Base-by-base conservation (phyloP, 2,888 invertebrate genomes). In the Seira musarum region DNA sequence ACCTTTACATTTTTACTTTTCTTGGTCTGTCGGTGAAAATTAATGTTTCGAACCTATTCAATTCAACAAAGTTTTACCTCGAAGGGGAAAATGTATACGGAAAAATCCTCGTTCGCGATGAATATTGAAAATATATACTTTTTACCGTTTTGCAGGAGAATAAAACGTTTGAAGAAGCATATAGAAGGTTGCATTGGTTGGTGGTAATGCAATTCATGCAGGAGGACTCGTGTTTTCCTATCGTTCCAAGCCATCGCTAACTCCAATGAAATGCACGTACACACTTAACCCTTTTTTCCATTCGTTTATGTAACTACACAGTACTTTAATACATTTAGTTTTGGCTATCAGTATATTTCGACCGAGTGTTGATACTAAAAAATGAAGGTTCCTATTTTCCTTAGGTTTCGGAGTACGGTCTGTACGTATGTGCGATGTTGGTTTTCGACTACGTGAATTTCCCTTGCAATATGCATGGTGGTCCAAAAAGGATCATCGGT, bases 1-100 rank as follows among this genome's bases (percentile, higher is more conserved):
- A 66, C 65, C 57, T 49, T 35, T 15, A 5, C 5, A 5, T 57
- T 63, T 72, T 64, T 25, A 25, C 40, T 40, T 68, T 67, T 69
- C 35, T 69, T 76, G 61, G 63, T 64, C 61, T n/a, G n/a, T n/a
- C n/a, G n/a, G n/a, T n/a, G 30, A 64, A 76, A 76, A 76, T 76
- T 76, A 76, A 76, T 69, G 69, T 24, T 64, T n/a, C 49, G 67
- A 68, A 68, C 66, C 74, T 66, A 75, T 68, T 40, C 40, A 25
- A 66, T 74, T 57, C 40, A 40, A 40, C 40, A 40, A n/a, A n/a
- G 5, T 40, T 40, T 40, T 40, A 40, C 13, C 40, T 40, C 40
- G 40, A 5, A 13, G 13, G 13, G 40, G 13, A 40, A 40, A 40
- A 40, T 40, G 40, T 40, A 8, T 40, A 40, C 6, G 40, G 13